A percentile compares a stretch with the other conserved stretches of the same genome.
Evolutionary conservation across 2,888 invertebrate species (phyloP).

Genomic region (Byasa hedistus): DNA sequence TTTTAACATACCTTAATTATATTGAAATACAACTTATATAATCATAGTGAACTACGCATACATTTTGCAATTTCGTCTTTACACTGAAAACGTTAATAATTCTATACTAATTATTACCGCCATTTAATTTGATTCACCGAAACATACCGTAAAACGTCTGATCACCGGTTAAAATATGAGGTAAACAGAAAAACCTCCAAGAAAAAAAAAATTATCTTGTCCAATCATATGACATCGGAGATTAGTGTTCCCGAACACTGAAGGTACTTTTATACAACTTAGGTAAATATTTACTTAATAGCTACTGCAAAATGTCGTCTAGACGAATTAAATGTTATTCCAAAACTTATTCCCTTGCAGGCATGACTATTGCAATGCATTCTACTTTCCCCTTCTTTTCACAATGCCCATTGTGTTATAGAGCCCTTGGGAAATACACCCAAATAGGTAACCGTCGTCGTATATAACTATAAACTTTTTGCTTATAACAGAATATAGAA

Average conservation of each 20-base stretch:
- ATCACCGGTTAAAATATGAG: too few relatives aligned
- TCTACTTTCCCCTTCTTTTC: slow-evolving; percentile 29
- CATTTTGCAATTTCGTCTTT: too few relatives aligned
- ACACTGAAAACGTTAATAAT: too few relatives aligned
- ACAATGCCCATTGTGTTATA: slow-evolving; percentile 46
- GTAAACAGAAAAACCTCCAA: too few relatives aligned
- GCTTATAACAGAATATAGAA: not conserved
- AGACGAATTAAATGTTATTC: slow-evolving; percentile 9
- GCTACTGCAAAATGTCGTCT: not conserved
- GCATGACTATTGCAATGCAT: slow-evolving; percentile 27
- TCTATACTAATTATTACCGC: too few relatives aligned
- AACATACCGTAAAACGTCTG: too few relatives aligned
- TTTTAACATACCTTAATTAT: not conserved
- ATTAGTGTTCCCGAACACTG: not conserved
- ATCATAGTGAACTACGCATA: too few relatives aligned
- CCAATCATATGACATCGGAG: too few relatives aligned
- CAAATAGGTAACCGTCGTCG: slow-evolving; percentile 24
- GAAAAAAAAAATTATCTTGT: too few relatives aligned
- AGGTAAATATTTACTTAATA: not conserved
- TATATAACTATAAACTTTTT: slow-evolving; percentile 14
- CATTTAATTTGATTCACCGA: too few relatives aligned
- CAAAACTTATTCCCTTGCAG: slow-evolving; percentile 25
- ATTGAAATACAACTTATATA: too few relatives aligned
- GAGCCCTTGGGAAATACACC: slow-evolving; percentile 56
- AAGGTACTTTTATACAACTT: not conserved